Evolutionary conservation across 2,888 invertebrate genomes (phyloP).

Genomic region (Morpho achilles): DNA sequence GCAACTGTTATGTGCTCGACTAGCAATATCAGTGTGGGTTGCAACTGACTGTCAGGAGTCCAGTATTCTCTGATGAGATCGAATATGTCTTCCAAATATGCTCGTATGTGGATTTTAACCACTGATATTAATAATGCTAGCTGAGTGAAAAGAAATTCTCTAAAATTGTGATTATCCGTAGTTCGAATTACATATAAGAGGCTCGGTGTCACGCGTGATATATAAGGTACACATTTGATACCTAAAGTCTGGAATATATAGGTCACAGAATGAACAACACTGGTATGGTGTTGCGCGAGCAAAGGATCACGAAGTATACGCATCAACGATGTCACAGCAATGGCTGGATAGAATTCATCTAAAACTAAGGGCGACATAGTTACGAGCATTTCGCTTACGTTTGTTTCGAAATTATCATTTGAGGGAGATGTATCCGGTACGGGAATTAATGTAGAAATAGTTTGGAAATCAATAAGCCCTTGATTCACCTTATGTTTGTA

Average conservation of each 20-base stretch:
- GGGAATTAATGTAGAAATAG: constrained; percentile 88
- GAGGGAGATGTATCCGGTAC: constrained; percentile 83
- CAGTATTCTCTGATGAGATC: constrained; percentile 95
- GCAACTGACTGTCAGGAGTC: constrained; percentile 91
- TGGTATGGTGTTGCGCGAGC: constrained; percentile 93
- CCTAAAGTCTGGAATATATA: constrained; percentile 98
- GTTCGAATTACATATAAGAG: constrained; percentile 93
- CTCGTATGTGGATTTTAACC: constrained; percentile 97
- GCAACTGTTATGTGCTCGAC: constrained; percentile 96
- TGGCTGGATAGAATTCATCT: constrained; percentile 98
- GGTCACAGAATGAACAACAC: constrained; percentile 97
- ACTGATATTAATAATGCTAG: constrained; percentile 95
- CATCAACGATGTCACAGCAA: constrained; percentile 97
- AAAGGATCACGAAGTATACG: constrained; percentile 95
- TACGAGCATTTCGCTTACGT: constrained; percentile 95
- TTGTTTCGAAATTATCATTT: constrained; percentile 77
- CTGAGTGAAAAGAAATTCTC: constrained; percentile 96
- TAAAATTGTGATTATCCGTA: constrained; percentile 87
- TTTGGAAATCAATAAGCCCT: constrained; percentile 93
- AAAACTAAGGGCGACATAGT: constrained; percentile 92
- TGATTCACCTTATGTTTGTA: constrained; percentile 98
- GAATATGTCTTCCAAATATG: constrained; percentile 97
- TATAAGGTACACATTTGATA: constrained; percentile 95
- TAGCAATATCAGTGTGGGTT: constrained; percentile 92
- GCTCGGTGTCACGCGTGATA: constrained; percentile 93